A percentile compares a stretch with the other conserved stretches of the same genome.
phyloP scores from a whole-genome alignment of 2,797 vertebrate genomes.

The Gephyroberyx darwinii region DNA sequence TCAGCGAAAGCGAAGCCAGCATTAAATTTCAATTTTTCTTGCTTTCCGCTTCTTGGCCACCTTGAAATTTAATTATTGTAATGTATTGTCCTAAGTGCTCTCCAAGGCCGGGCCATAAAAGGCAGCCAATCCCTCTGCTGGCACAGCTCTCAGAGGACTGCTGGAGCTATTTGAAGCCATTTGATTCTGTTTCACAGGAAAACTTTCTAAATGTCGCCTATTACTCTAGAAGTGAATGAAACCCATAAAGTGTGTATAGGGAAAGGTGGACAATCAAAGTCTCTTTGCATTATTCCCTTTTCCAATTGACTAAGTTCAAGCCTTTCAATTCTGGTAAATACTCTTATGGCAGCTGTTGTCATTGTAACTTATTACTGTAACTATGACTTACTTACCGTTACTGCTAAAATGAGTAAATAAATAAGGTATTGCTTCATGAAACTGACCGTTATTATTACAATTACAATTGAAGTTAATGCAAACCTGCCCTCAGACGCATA shows the following conservation, averaged over 20 bases:
- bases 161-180: constrained; percentile 73
- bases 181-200: constrained; percentile 72
- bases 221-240: constrained; percentile 64
- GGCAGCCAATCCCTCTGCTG: constrained; percentile 66
- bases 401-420: constrained; percentile 12
- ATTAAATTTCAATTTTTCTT: constrained; percentile 78
- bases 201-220: constrained; percentile 66
- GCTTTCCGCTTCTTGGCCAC: constrained; percentile 76
- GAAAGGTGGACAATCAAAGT: constrained; percentile 47
- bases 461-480: constrained; percentile 12
- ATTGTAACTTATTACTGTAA: constrained; percentile 27
- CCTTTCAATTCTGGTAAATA: neutral
- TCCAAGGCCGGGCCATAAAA: constrained; percentile 77
- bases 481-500: constrained; percentile 3
- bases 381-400: neutral
- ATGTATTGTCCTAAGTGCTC: constrained; percentile 83
- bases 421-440: constrained; percentile 24
- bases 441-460: neutral
- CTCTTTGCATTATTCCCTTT: constrained; percentile 51
- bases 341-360: neutral
- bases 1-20: constrained; percentile 56
- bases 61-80: constrained; percentile 84
- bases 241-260: constrained; percentile 58
- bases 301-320: constrained; percentile 31
- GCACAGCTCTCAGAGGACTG: constrained; percentile 67